Conservation (phyloP, 2,888 invertebrate species). For the Lasioglossum leucozonium region DNA sequence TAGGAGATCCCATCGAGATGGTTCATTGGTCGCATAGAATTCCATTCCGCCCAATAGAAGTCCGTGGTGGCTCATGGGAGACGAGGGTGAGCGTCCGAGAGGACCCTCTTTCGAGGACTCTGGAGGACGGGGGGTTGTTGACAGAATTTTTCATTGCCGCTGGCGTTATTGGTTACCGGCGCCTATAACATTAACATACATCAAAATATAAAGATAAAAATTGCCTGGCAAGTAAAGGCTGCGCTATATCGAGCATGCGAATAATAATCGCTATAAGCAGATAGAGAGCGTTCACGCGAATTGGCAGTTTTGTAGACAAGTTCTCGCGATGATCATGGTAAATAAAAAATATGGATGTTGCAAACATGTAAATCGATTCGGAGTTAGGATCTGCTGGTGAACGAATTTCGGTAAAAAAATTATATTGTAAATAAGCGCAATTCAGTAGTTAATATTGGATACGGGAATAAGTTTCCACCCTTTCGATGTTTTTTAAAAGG, state of each 20-base stretch:
- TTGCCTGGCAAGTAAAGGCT: background rate
- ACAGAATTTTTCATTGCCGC: background rate
- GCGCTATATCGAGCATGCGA: background rate
- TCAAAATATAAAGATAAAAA: background rate
- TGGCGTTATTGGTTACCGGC: background rate
- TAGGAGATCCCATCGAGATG: slow-evolving; percentile 41
- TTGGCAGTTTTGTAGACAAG: background rate
- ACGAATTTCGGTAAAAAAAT: background rate
- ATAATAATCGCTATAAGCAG: background rate
- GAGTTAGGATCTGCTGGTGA: background rate
- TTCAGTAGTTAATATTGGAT: no score
- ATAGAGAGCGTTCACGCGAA: background rate
- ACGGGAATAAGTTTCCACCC: no score
- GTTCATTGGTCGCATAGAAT: slow-evolving; percentile 55
- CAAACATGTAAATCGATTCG: background rate
- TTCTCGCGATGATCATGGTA: background rate
- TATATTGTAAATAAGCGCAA: no score
- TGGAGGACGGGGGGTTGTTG: slow-evolving; percentile 2
- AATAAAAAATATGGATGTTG: no score
- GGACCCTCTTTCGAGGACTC: slow-evolving; percentile 47
- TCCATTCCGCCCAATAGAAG: slow-evolving; percentile 43
- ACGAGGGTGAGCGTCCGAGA: slow-evolving; percentile 51
- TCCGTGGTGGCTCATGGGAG: slow-evolving; percentile 33
- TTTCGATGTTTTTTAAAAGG: no score
- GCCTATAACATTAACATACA: background rate